Evolutionary conservation across 1,140 invertebrate species (phyloP).

Genomic region (Gonioctena quinquepunctata): DNA sequence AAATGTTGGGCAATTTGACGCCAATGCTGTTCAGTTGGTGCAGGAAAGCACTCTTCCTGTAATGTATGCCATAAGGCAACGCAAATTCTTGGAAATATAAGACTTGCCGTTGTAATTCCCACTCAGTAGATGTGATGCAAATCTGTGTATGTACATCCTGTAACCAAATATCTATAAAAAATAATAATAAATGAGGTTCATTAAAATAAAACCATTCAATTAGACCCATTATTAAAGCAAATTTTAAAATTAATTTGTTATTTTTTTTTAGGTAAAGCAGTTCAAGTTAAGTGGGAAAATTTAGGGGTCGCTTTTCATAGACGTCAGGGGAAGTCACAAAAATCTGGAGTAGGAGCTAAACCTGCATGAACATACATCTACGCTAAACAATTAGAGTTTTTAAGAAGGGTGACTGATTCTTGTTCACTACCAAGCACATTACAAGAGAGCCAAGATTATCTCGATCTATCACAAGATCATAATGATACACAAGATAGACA

Average conservation of each 20-base stretch:
- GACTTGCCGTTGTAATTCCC: neutral
- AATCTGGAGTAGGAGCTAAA: neutral
- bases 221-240: no score
- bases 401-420: no score
- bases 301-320: neutral
- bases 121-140: slow-evolving; percentile 7
- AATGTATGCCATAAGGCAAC: slow-evolving; percentile 10
- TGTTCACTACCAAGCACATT: no score
- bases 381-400: neutral
- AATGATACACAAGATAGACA: no score
- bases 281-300: neutral
- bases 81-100: slow-evolving; percentile 12
- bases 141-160: slow-evolving; percentile 1
- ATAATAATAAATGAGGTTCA: no score
- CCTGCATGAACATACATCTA: slow-evolving; percentile 12
- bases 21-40: no score
- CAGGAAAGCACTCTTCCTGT: no score
- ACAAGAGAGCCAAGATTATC: no score
- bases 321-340: neutral
- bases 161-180: slow-evolving; percentile 5
- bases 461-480: no score
- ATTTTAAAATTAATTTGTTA: no score
- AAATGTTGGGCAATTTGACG: no score
- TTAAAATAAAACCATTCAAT: no score
- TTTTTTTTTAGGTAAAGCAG: neutral